Percentiles rank a stretch among this genome's conserved stretches.
Conservation (phyloP, 2,888 invertebrate species). For the Litoditis marina region DNA sequence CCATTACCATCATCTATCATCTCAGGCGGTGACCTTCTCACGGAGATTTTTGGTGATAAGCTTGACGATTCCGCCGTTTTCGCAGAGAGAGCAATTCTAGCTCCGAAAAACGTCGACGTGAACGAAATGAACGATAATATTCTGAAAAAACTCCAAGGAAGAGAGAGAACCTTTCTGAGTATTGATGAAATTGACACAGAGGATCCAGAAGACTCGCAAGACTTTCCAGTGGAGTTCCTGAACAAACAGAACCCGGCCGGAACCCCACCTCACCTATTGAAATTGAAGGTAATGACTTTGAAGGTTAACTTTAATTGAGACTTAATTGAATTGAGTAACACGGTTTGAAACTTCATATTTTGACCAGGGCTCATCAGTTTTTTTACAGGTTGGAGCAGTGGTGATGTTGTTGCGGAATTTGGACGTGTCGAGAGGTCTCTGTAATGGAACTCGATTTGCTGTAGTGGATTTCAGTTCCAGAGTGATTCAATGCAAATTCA, state of each 20-base stretch:
- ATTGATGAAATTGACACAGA: background rate
- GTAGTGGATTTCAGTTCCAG: background rate
- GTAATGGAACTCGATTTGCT: conserved; percentile 1
- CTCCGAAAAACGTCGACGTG: conserved; percentile 14
- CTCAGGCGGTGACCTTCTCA: conserved; percentile 1
- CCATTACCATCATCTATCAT: no score
- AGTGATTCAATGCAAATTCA: conserved; percentile 2
- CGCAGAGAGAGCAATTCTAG: conserved; percentile 8
- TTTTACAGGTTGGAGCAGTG: background rate
- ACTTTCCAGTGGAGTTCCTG: conserved; percentile 13
- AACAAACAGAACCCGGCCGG: conserved; percentile 14
- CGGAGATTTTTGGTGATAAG: conserved; percentile 11
- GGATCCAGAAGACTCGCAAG: background rate
- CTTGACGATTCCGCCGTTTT: conserved; percentile 1
- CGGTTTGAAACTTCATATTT: no score
- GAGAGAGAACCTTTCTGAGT: background rate
- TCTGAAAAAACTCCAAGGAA: conserved; percentile 4
- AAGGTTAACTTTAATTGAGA: no score
- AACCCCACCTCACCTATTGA: conserved; percentile 14
- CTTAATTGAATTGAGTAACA: no score
- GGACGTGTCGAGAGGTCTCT: background rate
- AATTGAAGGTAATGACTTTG: no score
- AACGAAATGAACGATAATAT: conserved; percentile 12
- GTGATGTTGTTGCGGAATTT: conserved; percentile 5
- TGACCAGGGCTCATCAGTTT: no score